Conservation (phyloP, 1,140 invertebrate species). For the Ceratosolen fusciceps region DNA sequence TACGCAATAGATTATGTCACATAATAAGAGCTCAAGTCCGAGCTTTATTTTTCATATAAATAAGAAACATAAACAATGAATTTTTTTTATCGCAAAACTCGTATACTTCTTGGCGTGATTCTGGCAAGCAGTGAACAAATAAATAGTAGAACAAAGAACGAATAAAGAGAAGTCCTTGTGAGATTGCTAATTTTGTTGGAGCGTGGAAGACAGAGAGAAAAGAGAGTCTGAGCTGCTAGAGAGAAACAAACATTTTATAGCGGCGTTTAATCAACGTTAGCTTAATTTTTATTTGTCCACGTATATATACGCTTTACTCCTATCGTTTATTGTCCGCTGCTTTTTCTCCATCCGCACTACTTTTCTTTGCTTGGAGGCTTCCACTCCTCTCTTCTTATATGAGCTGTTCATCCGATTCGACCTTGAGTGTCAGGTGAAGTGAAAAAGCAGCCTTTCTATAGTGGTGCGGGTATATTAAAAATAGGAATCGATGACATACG, state of each 20-base stretch:
- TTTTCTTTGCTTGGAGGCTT: background rate
- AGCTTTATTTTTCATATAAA: slow-evolving; percentile 28
- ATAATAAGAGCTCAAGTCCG: background rate
- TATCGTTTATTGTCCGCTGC: background rate
- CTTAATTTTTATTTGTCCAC: background rate
- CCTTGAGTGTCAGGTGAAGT: too few species aligned
- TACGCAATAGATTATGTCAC: background rate
- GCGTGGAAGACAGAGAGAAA: background rate
- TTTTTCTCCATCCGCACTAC: background rate
- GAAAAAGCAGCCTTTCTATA: too few species aligned
- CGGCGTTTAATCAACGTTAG: slow-evolving; percentile 26
- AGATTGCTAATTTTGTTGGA: background rate
- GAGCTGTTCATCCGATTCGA: slow-evolving; percentile 6
- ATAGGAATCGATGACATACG: too few species aligned
- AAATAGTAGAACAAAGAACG: background rate
- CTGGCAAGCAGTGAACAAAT: background rate
- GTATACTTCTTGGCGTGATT: background rate
- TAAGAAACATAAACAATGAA: slow-evolving; percentile 22
- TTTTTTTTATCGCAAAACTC: slow-evolving; percentile 25
- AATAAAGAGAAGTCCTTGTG: background rate
- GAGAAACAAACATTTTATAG: slow-evolving; percentile 24
- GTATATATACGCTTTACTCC: background rate
- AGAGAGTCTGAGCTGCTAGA: background rate
- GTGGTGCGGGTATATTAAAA: too few species aligned
- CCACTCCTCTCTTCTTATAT: background rate